These are phyloP conservation scores for Lycaon pictus DNA, from an alignment of 2,113 vertebrate species.

Conservation along the genomic window DNA sequence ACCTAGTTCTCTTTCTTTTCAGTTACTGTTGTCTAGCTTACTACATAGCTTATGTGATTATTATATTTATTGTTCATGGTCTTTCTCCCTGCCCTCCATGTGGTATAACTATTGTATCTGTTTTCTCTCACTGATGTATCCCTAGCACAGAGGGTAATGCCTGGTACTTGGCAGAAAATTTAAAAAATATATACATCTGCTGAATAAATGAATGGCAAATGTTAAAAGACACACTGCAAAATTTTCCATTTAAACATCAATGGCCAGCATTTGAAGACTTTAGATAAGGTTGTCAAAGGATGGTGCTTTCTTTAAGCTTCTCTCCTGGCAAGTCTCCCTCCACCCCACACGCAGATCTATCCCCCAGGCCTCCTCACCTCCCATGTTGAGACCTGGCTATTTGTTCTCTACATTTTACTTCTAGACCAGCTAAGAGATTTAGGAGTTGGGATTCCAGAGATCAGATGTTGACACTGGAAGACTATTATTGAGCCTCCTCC, in stretches of 20 bases:
- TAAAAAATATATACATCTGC: background rate
- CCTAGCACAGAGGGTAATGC: background rate
- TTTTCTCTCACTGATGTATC: background rate
- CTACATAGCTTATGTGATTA: background rate
- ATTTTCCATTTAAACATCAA: background rate
- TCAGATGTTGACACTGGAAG: background rate
- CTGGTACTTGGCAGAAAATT: background rate
- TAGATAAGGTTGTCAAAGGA: background rate
- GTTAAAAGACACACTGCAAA: slow-evolving; percentile 23
- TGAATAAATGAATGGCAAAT: background rate
- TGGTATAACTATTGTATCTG: background rate
- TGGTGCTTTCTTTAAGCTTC: background rate
- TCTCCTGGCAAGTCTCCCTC: background rate
- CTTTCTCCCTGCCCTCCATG: background rate
- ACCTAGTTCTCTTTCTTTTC: background rate
- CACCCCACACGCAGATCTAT: background rate
- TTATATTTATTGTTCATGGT: background rate
- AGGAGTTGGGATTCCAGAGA: background rate
- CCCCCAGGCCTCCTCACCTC: background rate
- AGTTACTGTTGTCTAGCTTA: background rate
- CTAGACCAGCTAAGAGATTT: background rate
- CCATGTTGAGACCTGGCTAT: background rate
- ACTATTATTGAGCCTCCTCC: background rate
- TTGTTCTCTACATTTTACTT: background rate
- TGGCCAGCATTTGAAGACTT: background rate